Percentiles rank a stretch among this genome's conserved stretches.
Evolutionary conservation across 64 coral and sea anemone species (phyloP).

Genomic region (Acropora tenuis): DNA sequence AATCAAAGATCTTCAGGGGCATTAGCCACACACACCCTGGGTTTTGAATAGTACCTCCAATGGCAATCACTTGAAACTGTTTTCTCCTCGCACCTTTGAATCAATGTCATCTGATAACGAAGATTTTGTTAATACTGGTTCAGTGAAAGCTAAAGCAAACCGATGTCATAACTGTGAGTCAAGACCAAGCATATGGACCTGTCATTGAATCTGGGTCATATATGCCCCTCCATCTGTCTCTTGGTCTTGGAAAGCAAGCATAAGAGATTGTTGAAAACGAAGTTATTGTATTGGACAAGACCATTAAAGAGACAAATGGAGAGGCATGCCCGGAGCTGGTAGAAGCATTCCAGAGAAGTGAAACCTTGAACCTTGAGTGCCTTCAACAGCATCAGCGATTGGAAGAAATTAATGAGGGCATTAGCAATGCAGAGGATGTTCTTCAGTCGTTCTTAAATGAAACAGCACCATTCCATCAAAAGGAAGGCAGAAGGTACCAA

Average conservation of each 20-base stretch:
- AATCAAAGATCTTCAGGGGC: slow-evolving; percentile 21
- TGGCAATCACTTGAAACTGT: neutral
- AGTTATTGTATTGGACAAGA: slow-evolving; percentile 19
- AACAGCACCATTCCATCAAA: neutral
- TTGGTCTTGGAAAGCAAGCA: slow-evolving; percentile 56
- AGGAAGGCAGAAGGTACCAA: neutral
- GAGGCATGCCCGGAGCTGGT: neutral
- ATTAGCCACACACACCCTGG: slow-evolving; percentile 32
- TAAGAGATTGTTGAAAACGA: neutral
- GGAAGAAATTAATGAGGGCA: neutral
- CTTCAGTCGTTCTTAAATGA: neutral
- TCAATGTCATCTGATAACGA: neutral
- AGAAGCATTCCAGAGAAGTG: neutral
- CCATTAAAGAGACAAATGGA: slow-evolving; percentile 41
- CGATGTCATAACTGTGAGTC: slow-evolving; percentile 37
- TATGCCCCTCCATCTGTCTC: slow-evolving; percentile 60
- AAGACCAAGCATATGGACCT: neutral
- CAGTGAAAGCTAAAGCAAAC: slow-evolving; percentile 40
- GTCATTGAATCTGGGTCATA: slow-evolving; percentile 32
- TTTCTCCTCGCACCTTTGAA: slow-evolving; percentile 10
- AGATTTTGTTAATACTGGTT: slow-evolving; percentile 8
- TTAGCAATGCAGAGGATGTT: neutral
- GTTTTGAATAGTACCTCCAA: neutral
- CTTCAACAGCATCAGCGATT: neutral
- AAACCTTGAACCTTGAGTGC: neutral